Base-by-base conservation (phyloP, 2,888 invertebrate genomes). In the Erynnis tages region DNA sequence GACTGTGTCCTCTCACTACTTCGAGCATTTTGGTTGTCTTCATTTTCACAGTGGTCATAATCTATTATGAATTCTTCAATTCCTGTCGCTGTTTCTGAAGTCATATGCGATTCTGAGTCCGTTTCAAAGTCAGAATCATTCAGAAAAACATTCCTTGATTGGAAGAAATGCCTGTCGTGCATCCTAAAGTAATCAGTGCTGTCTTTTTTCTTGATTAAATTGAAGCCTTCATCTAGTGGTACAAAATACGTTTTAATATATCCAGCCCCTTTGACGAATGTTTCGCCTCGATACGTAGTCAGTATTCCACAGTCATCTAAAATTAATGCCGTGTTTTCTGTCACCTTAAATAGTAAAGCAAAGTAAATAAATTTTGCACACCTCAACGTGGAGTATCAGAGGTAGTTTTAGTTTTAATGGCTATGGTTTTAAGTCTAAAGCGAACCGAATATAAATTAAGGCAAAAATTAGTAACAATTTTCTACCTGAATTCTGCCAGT, bases 401-500 rank as follows among this genome's bases (percentile, higher is more conserved):
- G n/a, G n/a, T n/a, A n/a, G n/a, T n/a, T n/a, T n/a, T n/a, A n/a
- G n/a, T n/a, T n/a, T n/a, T n/a, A n/a, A n/a, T n/a, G n/a, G n/a
- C n/a, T n/a, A n/a, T n/a, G n/a, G n/a, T n/a, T n/a, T n/a, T n/a
- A n/a, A n/a, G n/a, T n/a, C n/a, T n/a, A n/a, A n/a, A n/a, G n/a
- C n/a, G n/a, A n/a, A n/a, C n/a, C n/a, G n/a, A 19, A 3, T 13
- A 4, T 38, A 7, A 6, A 14, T 4, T 1, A 13, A 8, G 17
- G 11, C 14, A 7, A 25, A 19, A 2, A 13, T 23, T 6, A 32
- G 10, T 16, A 2, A n/a, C 4, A 17, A 21, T 10, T 13, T 40
- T n/a, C 4, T 68, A 94, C 94, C 84, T 96, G 96, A 65, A 96
- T 95, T 76, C 92, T 91, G 32, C 95, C 94, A 1, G 93, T 91